A percentile compares a stretch with the other conserved stretches of the same genome.
Evolutionary conservation across 37 sponge, comb jelly and placozoan genomes (phyloP).

Genomic region (Dysidea cf. avara): DNA sequence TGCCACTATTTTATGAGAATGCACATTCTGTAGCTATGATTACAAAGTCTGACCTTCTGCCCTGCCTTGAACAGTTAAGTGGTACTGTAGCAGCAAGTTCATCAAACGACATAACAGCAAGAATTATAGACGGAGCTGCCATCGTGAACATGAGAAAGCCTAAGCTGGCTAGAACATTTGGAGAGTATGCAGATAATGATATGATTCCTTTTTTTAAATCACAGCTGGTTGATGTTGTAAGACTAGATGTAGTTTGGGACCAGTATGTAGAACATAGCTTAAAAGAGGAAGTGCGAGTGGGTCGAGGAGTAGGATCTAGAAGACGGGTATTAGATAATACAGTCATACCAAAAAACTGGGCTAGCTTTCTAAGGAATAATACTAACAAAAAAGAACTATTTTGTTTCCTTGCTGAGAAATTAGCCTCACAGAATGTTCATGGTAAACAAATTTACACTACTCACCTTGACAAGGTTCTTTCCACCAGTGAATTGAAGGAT

Average conservation of each 20-base stretch:
- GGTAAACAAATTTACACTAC: no score
- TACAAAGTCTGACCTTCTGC: slow-evolving; percentile 31
- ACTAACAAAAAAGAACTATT: slow-evolving; percentile 36
- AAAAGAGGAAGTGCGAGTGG: no score
- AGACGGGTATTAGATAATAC: no score
- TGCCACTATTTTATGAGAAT: slow-evolving; percentile 19
- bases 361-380: slow-evolving; percentile 24
- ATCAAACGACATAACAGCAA: slow-evolving; percentile 4
- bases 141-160: slow-evolving; percentile 1
- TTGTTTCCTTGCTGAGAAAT: slow-evolving; percentile 34
- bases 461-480: no score
- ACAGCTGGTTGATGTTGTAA: no score
- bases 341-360: background rate
- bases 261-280: no score
- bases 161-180: background rate
- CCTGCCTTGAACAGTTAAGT: background rate
- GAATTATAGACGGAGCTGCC: slow-evolving; percentile 12
- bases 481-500: no score
- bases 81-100: background rate
- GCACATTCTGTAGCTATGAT: slow-evolving; percentile 32
- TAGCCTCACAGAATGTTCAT: no score
- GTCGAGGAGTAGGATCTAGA: no score
- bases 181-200: background rate
- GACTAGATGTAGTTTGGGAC: no score
- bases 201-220: no score